phyloP scores from a whole-genome alignment of 2,797 vertebrate species.

The Salarias fasciatus region DNA sequence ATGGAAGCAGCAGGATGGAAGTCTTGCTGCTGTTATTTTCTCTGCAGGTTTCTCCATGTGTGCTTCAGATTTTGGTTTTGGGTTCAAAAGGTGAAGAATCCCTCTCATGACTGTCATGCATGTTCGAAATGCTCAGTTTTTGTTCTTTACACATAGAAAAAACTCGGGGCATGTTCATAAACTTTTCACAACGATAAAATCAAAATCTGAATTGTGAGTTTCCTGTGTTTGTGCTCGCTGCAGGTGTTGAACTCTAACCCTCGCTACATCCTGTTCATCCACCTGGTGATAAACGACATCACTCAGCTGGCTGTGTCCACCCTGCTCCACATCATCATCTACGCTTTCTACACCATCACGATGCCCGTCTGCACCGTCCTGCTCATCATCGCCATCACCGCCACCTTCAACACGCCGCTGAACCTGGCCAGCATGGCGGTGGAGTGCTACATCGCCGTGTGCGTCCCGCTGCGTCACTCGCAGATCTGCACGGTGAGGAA shows the following conservation, averaged over 20 bases:
- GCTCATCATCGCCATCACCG: slow-evolving; percentile 38
- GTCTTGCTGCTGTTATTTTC: too few relatives aligned
- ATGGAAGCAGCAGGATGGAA: too few relatives aligned
- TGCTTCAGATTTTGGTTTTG: too few relatives aligned
- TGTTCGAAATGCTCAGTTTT: too few relatives aligned
- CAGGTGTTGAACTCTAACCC: slow-evolving; percentile 55
- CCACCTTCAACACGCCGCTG: slow-evolving; percentile 69
- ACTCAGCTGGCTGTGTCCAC: slow-evolving; percentile 62
- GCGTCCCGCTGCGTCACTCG: slow-evolving; percentile 68
- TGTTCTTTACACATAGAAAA: too few relatives aligned
- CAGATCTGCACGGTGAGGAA: slow-evolving; percentile 68
- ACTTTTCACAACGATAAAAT: too few relatives aligned
- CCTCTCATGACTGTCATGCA: too few relatives aligned
- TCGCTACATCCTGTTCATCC: slow-evolving; percentile 77
- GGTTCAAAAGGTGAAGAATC: too few relatives aligned
- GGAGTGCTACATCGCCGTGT: slow-evolving; percentile 75
- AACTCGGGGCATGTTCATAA: too few relatives aligned
- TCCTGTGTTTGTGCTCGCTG: background rate
- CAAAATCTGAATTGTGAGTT: too few relatives aligned
- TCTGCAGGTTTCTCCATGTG: too few relatives aligned
- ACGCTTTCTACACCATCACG: slow-evolving; percentile 37
- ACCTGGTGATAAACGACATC: slow-evolving; percentile 78
- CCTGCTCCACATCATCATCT: slow-evolving; percentile 60
- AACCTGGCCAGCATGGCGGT: slow-evolving; percentile 74
- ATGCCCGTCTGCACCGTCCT: slow-evolving; percentile 57